Evolutionary conservation across 2,113 vertebrate genomes (phyloP).

Genomic region (Ivindomyrus marchei): DNA sequence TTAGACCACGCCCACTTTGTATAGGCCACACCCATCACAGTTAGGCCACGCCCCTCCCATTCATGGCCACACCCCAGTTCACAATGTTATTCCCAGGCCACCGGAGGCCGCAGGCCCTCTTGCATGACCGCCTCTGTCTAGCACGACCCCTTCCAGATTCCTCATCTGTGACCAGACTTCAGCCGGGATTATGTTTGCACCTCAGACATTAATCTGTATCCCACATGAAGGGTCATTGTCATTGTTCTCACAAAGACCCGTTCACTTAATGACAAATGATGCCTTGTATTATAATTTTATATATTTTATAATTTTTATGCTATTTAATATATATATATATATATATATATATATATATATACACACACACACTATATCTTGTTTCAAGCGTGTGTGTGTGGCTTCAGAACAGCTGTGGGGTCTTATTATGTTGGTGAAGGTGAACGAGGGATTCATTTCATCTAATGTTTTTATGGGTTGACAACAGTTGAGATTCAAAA

Average conservation of each 20-base stretch:
- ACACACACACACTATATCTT: too few species aligned
- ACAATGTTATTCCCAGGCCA: not conserved
- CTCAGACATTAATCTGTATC: not conserved
- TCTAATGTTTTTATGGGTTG: constrained; percentile 23
- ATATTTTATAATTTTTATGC: not conserved
- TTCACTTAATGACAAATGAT: not conserved
- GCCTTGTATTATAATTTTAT: not conserved
- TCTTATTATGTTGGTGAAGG: not conserved
- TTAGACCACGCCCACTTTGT: not conserved
- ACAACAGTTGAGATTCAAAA: not conserved
- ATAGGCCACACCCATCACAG: not conserved
- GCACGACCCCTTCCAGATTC: not conserved
- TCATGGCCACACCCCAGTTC: not conserved
- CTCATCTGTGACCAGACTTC: not conserved
- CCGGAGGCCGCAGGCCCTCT: not conserved
- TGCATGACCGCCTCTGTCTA: not conserved
- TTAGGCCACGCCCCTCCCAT: not conserved
- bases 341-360: not conserved
- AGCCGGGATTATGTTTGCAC: not conserved
- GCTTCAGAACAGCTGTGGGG: not conserved
- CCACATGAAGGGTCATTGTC: not conserved
- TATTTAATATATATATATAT: not conserved
- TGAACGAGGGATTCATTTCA: not conserved
- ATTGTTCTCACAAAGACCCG: not conserved
- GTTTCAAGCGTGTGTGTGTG: not conserved